Base-by-base conservation (phyloP, 1,140 invertebrate species). In the Polypedilum pembai region DNA sequence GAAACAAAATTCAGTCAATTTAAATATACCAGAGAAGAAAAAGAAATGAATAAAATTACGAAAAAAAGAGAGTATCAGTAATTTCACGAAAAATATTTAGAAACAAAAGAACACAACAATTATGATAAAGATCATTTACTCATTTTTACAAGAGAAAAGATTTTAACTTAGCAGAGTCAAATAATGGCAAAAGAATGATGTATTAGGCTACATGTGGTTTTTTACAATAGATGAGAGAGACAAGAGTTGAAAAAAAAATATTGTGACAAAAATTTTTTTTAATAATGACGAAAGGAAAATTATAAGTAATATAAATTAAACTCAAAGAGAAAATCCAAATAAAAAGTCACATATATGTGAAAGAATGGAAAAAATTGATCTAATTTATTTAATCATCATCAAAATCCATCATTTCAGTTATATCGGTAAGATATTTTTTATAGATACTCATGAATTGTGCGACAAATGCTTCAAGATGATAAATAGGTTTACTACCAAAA, bases 401-500 rank as follows among this genome's bases (percentile, higher is more conserved):
- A 41, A 41, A 80, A 78, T 33, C 73, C 74, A 69, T 18, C 75
- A 78, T 78, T 78, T 81, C 87, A 75, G 89, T 80, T 41, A 86
- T 87, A 77, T 89, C 88, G 79, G 92, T 90, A 76, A 94, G 86
- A 81, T 92, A 94, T 78, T 89, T 88, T 78, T 94, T 94, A 82
- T 98, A 98, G 77, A 97, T 89, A 21, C 89, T 87, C 97, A 99
- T 99, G 82, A 98, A 98, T 77, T 93, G 92, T 4, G 94, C 95
- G 74, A 97, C 90, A 87, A 99, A 99, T 17, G 95, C 95, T 85
- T 99, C 97, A 45, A 99, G 85, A 83, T 99, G 96, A 79, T 96
- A 97, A 78, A 99, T 98, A n/a, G 90, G 87, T 84, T 99, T 99
- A 75, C 91, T 92, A 15, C 96, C 96, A 69, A 90, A 85, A 77